Percentiles rank a stretch among this genome's conserved stretches.
Evolutionary conservation across 1,140 invertebrate genomes (phyloP).

Genomic region (Drosophila tropicalis): DNA sequence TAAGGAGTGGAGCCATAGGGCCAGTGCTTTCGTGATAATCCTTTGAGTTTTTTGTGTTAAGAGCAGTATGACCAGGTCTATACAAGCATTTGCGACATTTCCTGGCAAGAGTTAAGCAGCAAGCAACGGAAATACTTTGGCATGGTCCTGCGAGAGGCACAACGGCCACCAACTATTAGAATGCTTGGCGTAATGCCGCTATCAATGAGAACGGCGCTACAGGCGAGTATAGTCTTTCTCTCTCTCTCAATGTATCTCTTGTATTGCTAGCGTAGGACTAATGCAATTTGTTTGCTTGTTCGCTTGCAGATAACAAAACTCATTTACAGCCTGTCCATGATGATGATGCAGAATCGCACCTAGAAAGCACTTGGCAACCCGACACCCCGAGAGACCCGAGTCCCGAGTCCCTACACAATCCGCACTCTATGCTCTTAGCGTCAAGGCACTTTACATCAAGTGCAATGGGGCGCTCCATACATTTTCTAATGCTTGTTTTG

Average conservation of each 20-base stretch:
- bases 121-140: slow-evolving; percentile 47
- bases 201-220: slow-evolving; percentile 28
- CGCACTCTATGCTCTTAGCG: slow-evolving; percentile 37
- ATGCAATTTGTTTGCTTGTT: slow-evolving; percentile 66
- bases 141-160: slow-evolving; percentile 35
- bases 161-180: slow-evolving; percentile 26
- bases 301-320: slow-evolving; percentile 63
- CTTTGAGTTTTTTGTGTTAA: background rate
- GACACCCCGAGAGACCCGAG: too few relatives aligned
- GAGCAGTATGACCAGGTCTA: slow-evolving; percentile 56
- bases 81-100: slow-evolving; percentile 40
- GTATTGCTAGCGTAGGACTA: slow-evolving; percentile 7
- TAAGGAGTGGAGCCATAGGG: background rate
- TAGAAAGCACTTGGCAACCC: slow-evolving; percentile 18
- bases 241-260: background rate
- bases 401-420: slow-evolving; percentile 13
- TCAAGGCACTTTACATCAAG: slow-evolving; percentile 66
- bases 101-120: slow-evolving; percentile 48
- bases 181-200: slow-evolving; percentile 37
- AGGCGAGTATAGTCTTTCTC: slow-evolving; percentile 1
- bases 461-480: slow-evolving; percentile 52
- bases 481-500: slow-evolving; percentile 80
- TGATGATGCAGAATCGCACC: slow-evolving; percentile 56
- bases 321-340: slow-evolving; percentile 63
- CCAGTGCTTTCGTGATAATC: background rate